These are phyloP conservation scores for Dolichallabes microphthalmus DNA, from an alignment of 2,113 vertebrate genomes.

Conservation along the genomic window DNA sequence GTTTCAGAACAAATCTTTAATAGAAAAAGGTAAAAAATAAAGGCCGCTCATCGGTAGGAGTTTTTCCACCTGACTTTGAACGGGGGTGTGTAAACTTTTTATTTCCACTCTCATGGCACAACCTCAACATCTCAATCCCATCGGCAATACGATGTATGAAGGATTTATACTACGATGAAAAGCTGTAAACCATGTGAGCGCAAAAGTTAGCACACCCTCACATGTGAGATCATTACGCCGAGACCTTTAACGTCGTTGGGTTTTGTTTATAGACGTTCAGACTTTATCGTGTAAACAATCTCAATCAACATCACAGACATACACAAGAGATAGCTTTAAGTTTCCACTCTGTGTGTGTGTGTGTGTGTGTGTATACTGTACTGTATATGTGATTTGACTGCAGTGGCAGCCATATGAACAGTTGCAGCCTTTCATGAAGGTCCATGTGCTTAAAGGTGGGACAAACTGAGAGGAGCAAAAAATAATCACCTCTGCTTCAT, in stretches of 20 bases:
- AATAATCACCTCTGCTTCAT: neutral
- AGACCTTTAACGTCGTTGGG: too few species aligned
- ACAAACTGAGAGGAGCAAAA: neutral
- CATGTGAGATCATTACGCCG: neutral
- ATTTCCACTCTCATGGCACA: neutral
- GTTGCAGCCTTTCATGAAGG: neutral
- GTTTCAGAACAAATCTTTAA: neutral
- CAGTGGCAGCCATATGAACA: constrained; percentile 6
- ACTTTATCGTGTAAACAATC: too few species aligned
- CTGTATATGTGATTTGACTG: neutral
- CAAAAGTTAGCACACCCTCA: neutral
- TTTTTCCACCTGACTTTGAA: neutral
- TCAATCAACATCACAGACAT: too few species aligned
- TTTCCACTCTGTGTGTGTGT: neutral
- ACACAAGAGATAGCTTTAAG: too few species aligned
- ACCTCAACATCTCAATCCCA: neutral
- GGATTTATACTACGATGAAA: neutral
- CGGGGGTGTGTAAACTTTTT: neutral
- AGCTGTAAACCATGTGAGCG: neutral
- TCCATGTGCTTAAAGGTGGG: neutral
- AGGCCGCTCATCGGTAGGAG: neutral
- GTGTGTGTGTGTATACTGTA: neutral
- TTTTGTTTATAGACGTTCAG: too few species aligned
- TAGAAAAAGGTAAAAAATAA: neutral
- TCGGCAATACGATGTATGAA: neutral